Evolutionary conservation across 2,113 vertebrate species (phyloP), one percentile per base, ranked within the genome.

Genomic region (Axis porcinus): DNA sequence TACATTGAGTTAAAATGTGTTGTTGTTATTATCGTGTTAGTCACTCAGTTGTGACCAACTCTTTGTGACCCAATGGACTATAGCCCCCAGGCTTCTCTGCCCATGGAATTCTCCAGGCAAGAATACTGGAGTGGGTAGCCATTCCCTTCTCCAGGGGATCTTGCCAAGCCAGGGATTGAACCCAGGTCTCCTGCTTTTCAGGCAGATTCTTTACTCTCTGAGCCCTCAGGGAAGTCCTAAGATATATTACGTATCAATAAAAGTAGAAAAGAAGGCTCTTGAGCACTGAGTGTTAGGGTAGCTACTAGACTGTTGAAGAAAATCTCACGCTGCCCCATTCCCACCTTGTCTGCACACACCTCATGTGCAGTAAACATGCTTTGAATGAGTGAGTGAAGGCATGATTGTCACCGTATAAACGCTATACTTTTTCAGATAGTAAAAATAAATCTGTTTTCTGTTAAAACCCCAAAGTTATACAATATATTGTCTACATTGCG

Each of bases 31-130:
- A 76, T 43, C 27, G 23, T 43, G 36, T 76, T 76, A 43, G 70
- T 76, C 70, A 76, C 3, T 43, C 70, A 21, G 40, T 76, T 0
- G 0, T 43, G 36, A 43, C 36, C 0, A 0, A 40, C 70, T 43
- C 70, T 76, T 43, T 76, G 70, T 76, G 36, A 76, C 12, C 70
- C 70, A 7, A 0, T 43, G 36, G 23, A 27, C 70, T 43, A 1
- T 43, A 76, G 36, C 23, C 36, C 23, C 23, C 36, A 76, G 70
- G 40, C 36, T 76, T 14, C 40, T 27, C 70, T 76, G 70, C 27
- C 12, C 23, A 14, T 76, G 70, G 12, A 27, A 14, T 76, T 76
- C 70, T 76, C 70, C 70, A 76, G 70, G 70, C 70, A 70, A 70
- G 70, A 43, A 27, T 14, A 43, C 70, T 76, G 36, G 23, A 76